These are phyloP conservation scores for Apostichopus parvimensis DNA, from an alignment of 35 echinoderm and acorn worm species.

Conservation along the genomic window DNA sequence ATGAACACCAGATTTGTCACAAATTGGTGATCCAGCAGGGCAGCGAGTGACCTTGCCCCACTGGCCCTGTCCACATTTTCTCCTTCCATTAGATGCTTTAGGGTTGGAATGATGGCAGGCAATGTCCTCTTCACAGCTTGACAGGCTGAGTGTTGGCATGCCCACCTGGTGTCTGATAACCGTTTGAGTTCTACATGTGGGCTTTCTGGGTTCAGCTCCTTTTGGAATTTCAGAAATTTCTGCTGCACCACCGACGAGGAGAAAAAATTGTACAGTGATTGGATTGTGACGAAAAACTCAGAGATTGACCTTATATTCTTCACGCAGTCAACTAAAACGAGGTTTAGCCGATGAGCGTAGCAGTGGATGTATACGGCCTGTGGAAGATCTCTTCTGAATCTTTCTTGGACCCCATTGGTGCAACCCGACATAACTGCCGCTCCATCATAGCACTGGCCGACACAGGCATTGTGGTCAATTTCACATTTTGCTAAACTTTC, in stretches of 20 bases:
- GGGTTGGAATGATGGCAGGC: conserved; percentile 42
- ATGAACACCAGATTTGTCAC: neutral
- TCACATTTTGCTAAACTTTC: conserved; percentile 18
- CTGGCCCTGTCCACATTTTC: conserved; percentile 29
- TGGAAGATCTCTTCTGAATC: conserved; percentile 22
- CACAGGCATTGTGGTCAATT: conserved; percentile 10
- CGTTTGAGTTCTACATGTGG: neutral
- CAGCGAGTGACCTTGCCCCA: conserved; percentile 46
- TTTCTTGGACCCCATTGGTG: conserved; percentile 49
- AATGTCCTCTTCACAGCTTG: neutral
- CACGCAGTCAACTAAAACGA: conserved; percentile 50
- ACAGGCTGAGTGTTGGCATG: neutral
- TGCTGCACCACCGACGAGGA: neutral
- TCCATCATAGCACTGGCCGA: conserved; percentile 41
- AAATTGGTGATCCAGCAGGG: conserved; percentile 44
- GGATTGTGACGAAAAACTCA: conserved; percentile 33
- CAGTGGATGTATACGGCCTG: conserved; percentile 59
- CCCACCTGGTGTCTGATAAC: conserved; percentile 26
- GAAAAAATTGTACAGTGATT: conserved; percentile 38
- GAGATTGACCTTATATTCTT: neutral
- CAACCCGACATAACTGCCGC: conserved; percentile 21
- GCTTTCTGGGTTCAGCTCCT: neutral
- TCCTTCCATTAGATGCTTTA: conserved; percentile 24
- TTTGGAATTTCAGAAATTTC: conserved; percentile 7
- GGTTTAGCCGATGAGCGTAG: conserved; percentile 57